phyloP scores from a whole-genome alignment of 2,113 vertebrate genomes.

The Seriola dumerili region DNA sequence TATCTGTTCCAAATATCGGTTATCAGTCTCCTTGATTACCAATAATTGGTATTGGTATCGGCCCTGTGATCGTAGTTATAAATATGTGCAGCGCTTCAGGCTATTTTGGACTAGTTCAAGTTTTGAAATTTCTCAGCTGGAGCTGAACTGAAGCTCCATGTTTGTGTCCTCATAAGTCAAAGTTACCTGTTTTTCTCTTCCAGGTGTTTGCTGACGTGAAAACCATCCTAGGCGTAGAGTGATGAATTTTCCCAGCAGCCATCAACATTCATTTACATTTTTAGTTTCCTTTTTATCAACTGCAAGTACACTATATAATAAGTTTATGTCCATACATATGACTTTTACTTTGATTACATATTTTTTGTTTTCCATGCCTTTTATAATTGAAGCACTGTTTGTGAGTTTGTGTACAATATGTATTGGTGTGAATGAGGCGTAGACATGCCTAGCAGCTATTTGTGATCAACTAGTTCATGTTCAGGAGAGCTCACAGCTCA shows the following conservation, averaged over 20 bases:
- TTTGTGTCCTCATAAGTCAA: background rate
- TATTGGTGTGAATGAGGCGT: slow-evolving; percentile 37
- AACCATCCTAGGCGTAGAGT: slow-evolving; percentile 92
- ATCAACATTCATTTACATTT: slow-evolving; percentile 52
- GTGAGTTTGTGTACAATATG: slow-evolving; percentile 26
- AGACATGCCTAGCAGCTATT: slow-evolving; percentile 20
- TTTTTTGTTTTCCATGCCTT: slow-evolving; percentile 55
- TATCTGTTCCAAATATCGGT: too few relatives aligned
- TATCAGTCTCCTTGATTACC: too few relatives aligned
- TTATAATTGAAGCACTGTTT: slow-evolving; percentile 66
- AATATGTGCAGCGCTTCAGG: too few relatives aligned
- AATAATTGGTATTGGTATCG: too few relatives aligned
- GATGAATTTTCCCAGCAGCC: slow-evolving; percentile 75
- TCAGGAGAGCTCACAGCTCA: slow-evolving; percentile 11
- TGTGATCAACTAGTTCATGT: slow-evolving; percentile 9
- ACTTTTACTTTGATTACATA: slow-evolving; percentile 60
- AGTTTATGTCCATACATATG: slow-evolving; percentile 61
- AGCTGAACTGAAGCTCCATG: background rate
- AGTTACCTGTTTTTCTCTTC: slow-evolving; percentile 43
- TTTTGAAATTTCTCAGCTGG: background rate
- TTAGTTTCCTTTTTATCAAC: slow-evolving; percentile 66
- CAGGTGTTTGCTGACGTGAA: slow-evolving; percentile 96
- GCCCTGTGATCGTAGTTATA: background rate
- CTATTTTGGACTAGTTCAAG: background rate
- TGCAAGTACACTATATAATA: slow-evolving; percentile 55